Base-by-base conservation (phyloP, 2,797 vertebrate genomes). In the Eospalax fontanierii region DNA sequence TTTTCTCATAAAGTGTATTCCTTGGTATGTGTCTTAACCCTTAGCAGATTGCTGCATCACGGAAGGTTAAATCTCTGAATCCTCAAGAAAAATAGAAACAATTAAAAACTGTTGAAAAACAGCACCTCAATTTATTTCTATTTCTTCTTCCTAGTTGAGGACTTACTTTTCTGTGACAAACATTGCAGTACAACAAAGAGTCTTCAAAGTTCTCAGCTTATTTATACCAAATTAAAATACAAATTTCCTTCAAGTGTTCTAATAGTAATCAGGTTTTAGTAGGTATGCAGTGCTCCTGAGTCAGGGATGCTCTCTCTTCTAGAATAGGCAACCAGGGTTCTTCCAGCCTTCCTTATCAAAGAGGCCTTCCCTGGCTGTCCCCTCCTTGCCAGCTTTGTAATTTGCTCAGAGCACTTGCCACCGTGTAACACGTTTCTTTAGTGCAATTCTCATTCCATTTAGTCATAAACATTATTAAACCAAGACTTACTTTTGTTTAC, bases 341-440 rank as follows among this genome's bases (percentile, higher is more conserved):
- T 92, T 38, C 40, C 15, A 19, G 12, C 38, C n/a, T 33, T 57
- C 1, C 24, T 84, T 6, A 28, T 30, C 21, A 70, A 74, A 59
- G n/a, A 59, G 15, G 3, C 2, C 21, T 94, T 81, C 61, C 38
- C 40, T 91, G 21, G 50, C 66, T 50, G 16, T 54, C 21, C 21
- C 4, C 12, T 40, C 50, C 26, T 78, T 28, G 38, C 16, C 28
- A 71, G 19, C 4, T 65, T 82, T 74, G 57, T 50, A 80, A 11
- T 71, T 92, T 90, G 89, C n/a, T 94, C 16, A 83, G 50, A 50
- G 6, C 18, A 71, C 57, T 74, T 75, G 76, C 91, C 66, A 78
- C 57, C 35, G 18, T 54, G 12, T 50, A 68, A 22, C n/a, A 38
- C 75, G 19, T 83, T 78, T 78, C 0, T 88, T 82, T 33, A 90